Conservation (phyloP, 2,888 invertebrate species). For the Therioaphis trifolii region DNA sequence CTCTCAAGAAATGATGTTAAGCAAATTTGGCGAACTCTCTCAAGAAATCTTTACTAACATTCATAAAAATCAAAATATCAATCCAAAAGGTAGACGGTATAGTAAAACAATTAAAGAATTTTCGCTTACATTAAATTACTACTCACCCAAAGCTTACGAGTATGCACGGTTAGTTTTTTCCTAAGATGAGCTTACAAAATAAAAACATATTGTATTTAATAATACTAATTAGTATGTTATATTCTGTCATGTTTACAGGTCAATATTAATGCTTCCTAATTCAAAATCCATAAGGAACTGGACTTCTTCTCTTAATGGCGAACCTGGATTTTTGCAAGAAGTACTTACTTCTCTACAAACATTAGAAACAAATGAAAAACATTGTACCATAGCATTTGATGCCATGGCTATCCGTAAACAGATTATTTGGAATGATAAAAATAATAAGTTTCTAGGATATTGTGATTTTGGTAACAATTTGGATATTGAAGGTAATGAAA, state of each 20-base stretch:
- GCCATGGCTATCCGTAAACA: slow-evolving; percentile 23
- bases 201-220: neutral
- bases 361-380: slow-evolving; percentile 5
- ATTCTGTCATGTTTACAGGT: slow-evolving; percentile 3
- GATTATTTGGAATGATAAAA: slow-evolving; percentile 30
- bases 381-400: slow-evolving; percentile 18
- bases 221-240: slow-evolving; percentile 13
- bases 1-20: neutral
- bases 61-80: neutral
- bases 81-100: slow-evolving; percentile 5
- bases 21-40: neutral
- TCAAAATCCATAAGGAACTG: slow-evolving; percentile 23
- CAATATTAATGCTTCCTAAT: slow-evolving; percentile 20
- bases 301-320: neutral
- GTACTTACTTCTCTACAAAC: slow-evolving; percentile 8
- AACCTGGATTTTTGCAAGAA: slow-evolving; percentile 25
- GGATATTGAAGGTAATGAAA: slow-evolving; percentile 21
- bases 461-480: slow-evolving; percentile 17
- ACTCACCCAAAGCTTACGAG: neutral
- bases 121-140: slow-evolving; percentile 14
- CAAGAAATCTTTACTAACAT: slow-evolving; percentile 6
- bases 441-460: slow-evolving; percentile 28
- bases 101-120: slow-evolving; percentile 1
- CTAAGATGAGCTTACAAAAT: neutral
- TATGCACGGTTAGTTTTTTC: slow-evolving; percentile 9